phyloP scores from a whole-genome alignment of 1,140 invertebrate genomes.

The Calliphora vicina region DNA sequence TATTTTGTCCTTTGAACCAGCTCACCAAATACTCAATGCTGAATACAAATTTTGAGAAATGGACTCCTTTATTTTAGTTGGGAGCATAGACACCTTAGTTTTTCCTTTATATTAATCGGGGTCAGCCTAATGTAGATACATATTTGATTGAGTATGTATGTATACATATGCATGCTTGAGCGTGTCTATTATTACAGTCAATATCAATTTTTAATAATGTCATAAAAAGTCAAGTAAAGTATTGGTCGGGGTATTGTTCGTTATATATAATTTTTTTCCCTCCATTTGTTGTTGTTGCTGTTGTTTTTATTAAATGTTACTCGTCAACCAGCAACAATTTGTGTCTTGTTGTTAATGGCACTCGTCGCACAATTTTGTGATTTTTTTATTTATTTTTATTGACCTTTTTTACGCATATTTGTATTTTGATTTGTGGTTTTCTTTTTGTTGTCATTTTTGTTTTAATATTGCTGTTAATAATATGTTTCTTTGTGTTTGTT shows the following conservation, averaged over 20 bases:
- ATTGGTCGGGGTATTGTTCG: background rate
- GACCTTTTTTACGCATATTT: background rate
- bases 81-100: no score
- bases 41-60: no score
- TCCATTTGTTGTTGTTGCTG: background rate
- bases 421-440: background rate
- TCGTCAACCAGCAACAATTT: background rate
- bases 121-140: no score
- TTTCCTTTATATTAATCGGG: no score
- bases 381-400: background rate
- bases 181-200: background rate
- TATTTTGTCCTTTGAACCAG: no score
- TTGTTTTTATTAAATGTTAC: background rate
- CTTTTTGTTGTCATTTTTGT: background rate
- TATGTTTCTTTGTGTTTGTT: background rate
- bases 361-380: background rate
- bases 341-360: background rate
- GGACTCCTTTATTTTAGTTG: no score
- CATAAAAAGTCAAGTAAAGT: background rate
- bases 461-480: no score
- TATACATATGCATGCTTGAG: background rate
- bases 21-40: no score
- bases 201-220: constrained; percentile 15
- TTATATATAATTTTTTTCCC: background rate
- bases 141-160: background rate